Evolutionary conservation across 2,113 vertebrate genomes (phyloP), one percentile per base, ranked within the genome.

Genomic region (Jaculus jaculus): DNA sequence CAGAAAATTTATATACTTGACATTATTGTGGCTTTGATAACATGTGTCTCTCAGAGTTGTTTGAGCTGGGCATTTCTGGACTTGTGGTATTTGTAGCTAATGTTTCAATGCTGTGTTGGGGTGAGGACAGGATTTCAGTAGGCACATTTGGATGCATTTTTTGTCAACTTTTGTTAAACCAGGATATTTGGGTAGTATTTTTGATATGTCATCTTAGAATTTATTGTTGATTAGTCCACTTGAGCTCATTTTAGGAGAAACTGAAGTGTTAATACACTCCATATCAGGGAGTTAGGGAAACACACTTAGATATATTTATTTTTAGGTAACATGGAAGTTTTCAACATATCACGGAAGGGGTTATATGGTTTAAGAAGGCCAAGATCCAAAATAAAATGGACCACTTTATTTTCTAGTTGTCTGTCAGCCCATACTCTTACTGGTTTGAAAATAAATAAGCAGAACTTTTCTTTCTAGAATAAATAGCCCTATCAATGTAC

Each of bases 371-470:
- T 86, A 85, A 87, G 82, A 95, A 95, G 71, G 69, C 7, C 66
- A 82, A 95, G 30, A 92, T 37, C 51, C 47, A 69, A 20, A 74
- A 71, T 84, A n/a, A 91, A 96, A 80, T 21, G 73, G 81, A 90
- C 90, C 72, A 5, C 60, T 96, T 97, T 97, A 96, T 89, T 96
- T n/a, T 87, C 71, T 90, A 47, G 54, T 73, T 86, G 32, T 79
- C 28, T 82, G 61, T 92, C 37, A 30, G 82, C 2, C 72, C 23
- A 20, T 83, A 61, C 73, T 95, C 6, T 89, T 93, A 96, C 20
- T 68, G 83, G 77, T 71, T 86, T 86, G 63, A 95, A 96, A 97
- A 94, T 92, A 94, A 96, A 91, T 84, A 78, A 82, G 42, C 89
- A 2, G 32, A 82, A 13, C 21, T 28, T 75, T 88, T 89, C 84